Evolutionary conservation across 1,140 invertebrate genomes (phyloP).

Genomic region (Diuraphis noxia): DNA sequence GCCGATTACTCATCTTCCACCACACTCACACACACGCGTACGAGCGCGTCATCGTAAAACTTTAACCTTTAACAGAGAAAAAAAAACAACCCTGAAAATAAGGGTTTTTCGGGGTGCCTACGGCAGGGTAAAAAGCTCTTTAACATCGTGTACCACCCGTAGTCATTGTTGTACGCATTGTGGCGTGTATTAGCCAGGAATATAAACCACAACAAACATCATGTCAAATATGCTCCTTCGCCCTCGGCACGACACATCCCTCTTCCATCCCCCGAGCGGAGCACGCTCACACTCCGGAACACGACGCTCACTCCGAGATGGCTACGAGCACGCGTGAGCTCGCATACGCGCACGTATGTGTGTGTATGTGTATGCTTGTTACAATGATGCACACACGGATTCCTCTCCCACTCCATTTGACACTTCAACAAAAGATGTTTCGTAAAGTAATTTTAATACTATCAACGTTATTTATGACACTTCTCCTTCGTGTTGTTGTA

Average conservation of each 20-base stretch:
- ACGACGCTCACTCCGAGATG: no score
- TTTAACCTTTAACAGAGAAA: not conserved
- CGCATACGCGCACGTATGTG: no score
- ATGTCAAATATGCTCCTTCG: slow-evolving; percentile 12
- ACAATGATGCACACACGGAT: not conserved
- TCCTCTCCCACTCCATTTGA: slow-evolving; percentile 13
- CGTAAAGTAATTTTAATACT: slow-evolving; percentile 29
- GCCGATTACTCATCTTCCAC: not conserved
- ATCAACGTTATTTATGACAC: slow-evolving; percentile 37
- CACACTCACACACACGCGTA: no score
- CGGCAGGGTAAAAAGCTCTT: slow-evolving; percentile 21
- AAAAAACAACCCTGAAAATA: not conserved
- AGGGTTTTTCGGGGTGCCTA: not conserved
- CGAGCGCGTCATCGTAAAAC: not conserved
- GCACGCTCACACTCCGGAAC: slow-evolving; percentile 2
- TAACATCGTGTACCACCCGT: not conserved
- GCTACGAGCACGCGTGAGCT: no score
- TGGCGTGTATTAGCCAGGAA: not conserved
- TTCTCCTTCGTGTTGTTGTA: not conserved
- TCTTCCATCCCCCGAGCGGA: not conserved
- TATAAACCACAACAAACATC: slow-evolving; percentile 43
- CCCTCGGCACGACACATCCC: not conserved
- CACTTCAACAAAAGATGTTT: slow-evolving; percentile 33
- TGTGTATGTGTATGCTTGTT: not conserved
- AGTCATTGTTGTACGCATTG: slow-evolving; percentile 16